Conservation (phyloP, 2,888 invertebrate species). For the Platycnemis pennipes region DNA sequence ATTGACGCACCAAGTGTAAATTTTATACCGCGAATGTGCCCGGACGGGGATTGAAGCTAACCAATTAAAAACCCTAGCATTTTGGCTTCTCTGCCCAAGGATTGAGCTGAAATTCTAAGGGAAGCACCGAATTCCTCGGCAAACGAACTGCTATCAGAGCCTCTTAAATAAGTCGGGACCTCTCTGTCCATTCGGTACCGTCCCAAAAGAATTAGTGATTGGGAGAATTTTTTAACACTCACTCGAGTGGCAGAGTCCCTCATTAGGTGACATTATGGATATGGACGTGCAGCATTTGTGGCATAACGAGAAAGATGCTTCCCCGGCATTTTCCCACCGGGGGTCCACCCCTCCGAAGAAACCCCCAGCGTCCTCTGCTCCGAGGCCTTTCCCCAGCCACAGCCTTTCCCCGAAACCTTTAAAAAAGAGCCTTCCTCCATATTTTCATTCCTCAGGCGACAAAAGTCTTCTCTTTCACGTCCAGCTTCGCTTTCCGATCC, state of each 20-base stretch:
- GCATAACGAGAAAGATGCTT: not conserved
- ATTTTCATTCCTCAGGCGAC: not conserved
- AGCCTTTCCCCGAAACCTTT: not conserved
- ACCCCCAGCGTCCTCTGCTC: too few species aligned
- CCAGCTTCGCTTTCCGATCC: not conserved
- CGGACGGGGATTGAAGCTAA: too few species aligned
- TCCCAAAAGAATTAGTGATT: not conserved
- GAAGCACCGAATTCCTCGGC: not conserved
- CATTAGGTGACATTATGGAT: not conserved
- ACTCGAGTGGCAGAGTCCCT: not conserved
- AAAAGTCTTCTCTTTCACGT: slow-evolving; percentile 16
- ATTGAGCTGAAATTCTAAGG: not conserved
- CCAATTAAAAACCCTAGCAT: not conserved
- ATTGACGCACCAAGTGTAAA: too few species aligned
- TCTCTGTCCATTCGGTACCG: not conserved
- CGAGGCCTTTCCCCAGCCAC: too few species aligned
- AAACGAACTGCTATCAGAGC: not conserved
- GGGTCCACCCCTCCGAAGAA: not conserved
- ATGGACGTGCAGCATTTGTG: not conserved
- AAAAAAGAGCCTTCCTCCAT: not conserved
- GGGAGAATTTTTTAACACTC: not conserved
- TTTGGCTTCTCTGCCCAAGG: not conserved
- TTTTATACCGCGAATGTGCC: too few species aligned
- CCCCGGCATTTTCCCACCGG: not conserved
- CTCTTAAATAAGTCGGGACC: not conserved